Conservation (phyloP, 2,888 invertebrate genomes). For the Apamea sordens region DNA sequence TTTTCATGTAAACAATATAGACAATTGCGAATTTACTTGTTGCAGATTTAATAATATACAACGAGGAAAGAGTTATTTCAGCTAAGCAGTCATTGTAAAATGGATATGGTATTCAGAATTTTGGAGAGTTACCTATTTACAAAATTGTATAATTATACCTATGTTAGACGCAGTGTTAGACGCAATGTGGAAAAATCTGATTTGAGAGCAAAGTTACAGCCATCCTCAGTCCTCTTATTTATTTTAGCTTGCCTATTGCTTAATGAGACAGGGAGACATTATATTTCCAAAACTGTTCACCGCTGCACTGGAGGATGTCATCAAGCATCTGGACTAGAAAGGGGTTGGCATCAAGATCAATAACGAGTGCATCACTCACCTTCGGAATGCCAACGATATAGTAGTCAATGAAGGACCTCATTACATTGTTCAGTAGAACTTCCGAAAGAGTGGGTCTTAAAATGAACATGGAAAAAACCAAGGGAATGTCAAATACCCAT, state of each 20-base stretch:
- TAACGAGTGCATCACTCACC: background rate
- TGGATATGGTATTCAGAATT: conserved; percentile 27
- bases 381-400: background rate
- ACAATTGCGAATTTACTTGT: conserved; percentile 24
- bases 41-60: conserved; percentile 2
- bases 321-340: background rate
- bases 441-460: background rate
- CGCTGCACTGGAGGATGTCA: background rate
- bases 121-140: background rate
- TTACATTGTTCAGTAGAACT: background rate
- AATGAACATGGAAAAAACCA: background rate
- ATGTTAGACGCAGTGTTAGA: too few species aligned
- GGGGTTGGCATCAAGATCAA: too few species aligned
- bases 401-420: background rate
- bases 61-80: background rate
- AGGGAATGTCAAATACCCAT: background rate
- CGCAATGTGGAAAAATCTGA: background rate
- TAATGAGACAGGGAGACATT: background rate
- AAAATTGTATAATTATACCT: background rate
- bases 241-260: background rate
- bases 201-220: background rate
- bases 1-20: conserved; percentile 10
- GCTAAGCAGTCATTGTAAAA: background rate
- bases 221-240: background rate
- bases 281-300: background rate